Evolutionary conservation across 2,797 vertebrate genomes (phyloP), one percentile per base, ranked within the genome.

Genomic region (Hylomyscus alleni): DNA sequence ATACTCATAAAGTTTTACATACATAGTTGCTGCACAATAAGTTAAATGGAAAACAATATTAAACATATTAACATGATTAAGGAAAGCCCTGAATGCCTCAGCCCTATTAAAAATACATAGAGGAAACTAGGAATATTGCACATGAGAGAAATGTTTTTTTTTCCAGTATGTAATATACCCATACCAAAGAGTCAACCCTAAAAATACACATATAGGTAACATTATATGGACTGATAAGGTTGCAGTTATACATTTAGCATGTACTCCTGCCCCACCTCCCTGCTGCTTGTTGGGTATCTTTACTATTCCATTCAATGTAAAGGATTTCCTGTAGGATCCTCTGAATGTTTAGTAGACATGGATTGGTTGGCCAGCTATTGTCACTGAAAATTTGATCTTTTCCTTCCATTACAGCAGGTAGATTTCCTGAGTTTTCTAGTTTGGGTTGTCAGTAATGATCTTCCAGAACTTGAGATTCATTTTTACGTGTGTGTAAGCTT

Each of bases 181-280:
- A 83, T 10, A 83, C 0, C 80, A 44, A 40, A 15, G 3, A 81
- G 7, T 40, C 54, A 60, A 40, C 22, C 6, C 22, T 40, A 62
- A n/a, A 78, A 12, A 60, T 29, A 62, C 11, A 83, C 37, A 44
- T 83, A 17, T 20, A 29, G 1, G 7, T 44, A 83, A 4, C 7
- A 34, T 34, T 54, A 22, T n/a, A 80, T 2, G 40, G 56, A 40
- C 24, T 44, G 14, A 44, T 19, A 34, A 62, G 3, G 7, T 40
- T 31, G 7, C 26, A 19, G 14, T 29, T 60, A 44, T 4, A 1
- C 5, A 29, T 60, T 60, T 60, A 44, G 40, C 15, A 34, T 34
- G 2, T 8, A 47, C 1, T n/a, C 24, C 14, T 15, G 58, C 1
- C 0, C 1, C 1, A 60, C 11, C 10, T 1, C 9, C 17, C 26